Evolutionary conservation across 2,113 vertebrate genomes (phyloP), one percentile per base, ranked within the genome.

Genomic region (Dicentrarchus labrax): DNA sequence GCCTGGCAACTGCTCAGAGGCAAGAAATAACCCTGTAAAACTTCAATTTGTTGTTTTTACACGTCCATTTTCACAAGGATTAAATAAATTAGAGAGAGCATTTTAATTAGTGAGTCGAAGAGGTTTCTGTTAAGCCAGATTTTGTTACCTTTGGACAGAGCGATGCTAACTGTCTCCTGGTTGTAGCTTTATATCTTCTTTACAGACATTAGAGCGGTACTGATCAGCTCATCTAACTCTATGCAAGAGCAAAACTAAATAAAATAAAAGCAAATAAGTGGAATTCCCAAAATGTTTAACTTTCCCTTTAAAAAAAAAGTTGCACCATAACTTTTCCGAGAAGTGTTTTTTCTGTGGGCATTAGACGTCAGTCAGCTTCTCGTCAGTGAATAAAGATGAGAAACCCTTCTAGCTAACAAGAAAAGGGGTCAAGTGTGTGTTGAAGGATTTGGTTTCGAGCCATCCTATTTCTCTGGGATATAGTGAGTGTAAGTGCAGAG

Each of bases 391-490:
- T 43, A 76, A 24, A 51, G 36, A 59, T 19, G 56, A 70, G 11
- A 72, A 67, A 76, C 12, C 38, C 72, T 30, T 50, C 38, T 11
- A 69, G 70, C 68, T 2, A 0, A 38, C 19, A 45, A 57, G 9
- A 45, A 45, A 78, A 60, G 45, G 72, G 60, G 56, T 86, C 38
- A 82, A 80, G 79, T 69, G 72, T 78, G 66, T 36, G 24, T 67
- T 43, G 16, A 69, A 80, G 79, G 56, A 59, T 84, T 75, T 88
- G 64, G 72, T 82, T 85, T 89, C 22, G 3, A 43, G 54, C 47
- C 54, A 41, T 74, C 39, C 16, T 75, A 80, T 78, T 30, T 90
- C 80, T 84, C 38, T 71, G 70, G 60, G 86, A 86, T 85, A 69
- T 75, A 54, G 19, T 38, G 73, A 76, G 77, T 47, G 76, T 51